A percentile compares a stretch with the other conserved stretches of the same genome.
These are phyloP conservation scores for Sthenelais limicola DNA, from an alignment of 2,888 invertebrate genomes.

Conservation along the genomic window DNA sequence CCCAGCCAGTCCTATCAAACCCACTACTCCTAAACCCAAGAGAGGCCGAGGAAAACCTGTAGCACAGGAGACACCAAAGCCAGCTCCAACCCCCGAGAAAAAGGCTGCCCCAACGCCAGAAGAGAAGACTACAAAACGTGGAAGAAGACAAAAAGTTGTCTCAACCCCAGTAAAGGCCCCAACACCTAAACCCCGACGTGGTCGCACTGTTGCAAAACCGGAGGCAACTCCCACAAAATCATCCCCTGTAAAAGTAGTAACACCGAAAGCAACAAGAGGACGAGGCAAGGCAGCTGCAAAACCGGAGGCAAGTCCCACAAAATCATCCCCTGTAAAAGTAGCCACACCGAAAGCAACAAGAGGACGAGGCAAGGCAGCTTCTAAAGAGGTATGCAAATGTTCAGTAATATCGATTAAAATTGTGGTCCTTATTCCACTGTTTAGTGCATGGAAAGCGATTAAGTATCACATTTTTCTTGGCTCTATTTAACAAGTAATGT, in stretches of 20 bases:
- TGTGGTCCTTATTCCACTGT: no score
- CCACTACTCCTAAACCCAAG: background rate
- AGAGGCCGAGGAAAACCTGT: no score
- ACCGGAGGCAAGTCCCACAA: background rate
- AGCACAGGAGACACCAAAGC: constrained; percentile 11
- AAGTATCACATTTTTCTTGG: no score
- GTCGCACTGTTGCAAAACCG: no score
- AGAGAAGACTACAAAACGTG: constrained; percentile 1
- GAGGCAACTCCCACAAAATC: background rate
- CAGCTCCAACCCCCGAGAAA: constrained; percentile 17
- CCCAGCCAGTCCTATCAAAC: background rate
- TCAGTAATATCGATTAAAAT: no score
- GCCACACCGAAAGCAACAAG: no score
- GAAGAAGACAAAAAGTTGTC: constrained; percentile 7
- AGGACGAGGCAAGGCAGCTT: background rate
- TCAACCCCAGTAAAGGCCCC: background rate
- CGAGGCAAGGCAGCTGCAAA: constrained; percentile 9
- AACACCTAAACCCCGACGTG: background rate
- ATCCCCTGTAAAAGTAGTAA: background rate
- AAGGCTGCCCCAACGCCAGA: constrained; percentile 2
- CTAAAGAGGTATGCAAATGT: background rate
- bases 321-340: background rate
- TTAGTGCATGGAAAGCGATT: no score
- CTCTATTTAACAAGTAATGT: no score
- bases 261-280: constrained; percentile 19